Base-by-base conservation (phyloP, 2,888 invertebrate genomes). In the Dolomedes plantarius region DNA sequence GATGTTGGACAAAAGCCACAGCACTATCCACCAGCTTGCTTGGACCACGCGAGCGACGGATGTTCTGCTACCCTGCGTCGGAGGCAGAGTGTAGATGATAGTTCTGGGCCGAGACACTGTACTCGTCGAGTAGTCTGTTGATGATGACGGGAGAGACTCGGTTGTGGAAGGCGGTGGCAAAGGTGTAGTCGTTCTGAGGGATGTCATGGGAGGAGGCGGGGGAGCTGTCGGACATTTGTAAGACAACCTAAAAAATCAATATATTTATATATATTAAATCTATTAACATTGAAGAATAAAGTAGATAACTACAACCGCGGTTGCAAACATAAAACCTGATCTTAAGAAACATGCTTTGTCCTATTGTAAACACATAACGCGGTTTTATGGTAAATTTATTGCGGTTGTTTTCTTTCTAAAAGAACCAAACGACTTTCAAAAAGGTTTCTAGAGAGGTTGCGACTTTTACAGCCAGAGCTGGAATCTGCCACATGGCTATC, bases 11-110 rank as follows among this genome's bases (percentile, higher is more conserved):
- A 56, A 19, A 5, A 23, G 5, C 56, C 56, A 56, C 3, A 56
- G 5, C 56, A 56, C 11, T 1, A 23, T 19, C 65, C 65, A 29
- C 65, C 29, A 31, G 16, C 23, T 56, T 19, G 56, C 56, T 56
- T 56, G 56, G 19, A 13, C 64, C 36, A 7, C 27, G 16, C 31
- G 6, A 13, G 13, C 90, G 90, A 11, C 36, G 16, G 2, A 86
- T 16, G 76, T 72, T 46, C 86, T 82, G 71, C 88, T 88, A 1
- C 67, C 88, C 31, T 81, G 86, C 7, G 86, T 79, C 0, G 88
- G 88, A 13, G 86, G 88, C 0, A 88, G 46, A 5, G 86, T 81
- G 68, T 79, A 88, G n/a, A 86, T 83, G 72, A 88, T 76, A 0
- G 88, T 86, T 9, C 79, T n/a, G 9, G 86, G 69, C 13, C 69